These are phyloP conservation scores for Tetraodon nigroviridis DNA, from an alignment of 2,113 vertebrate species.

Conservation along the genomic window DNA sequence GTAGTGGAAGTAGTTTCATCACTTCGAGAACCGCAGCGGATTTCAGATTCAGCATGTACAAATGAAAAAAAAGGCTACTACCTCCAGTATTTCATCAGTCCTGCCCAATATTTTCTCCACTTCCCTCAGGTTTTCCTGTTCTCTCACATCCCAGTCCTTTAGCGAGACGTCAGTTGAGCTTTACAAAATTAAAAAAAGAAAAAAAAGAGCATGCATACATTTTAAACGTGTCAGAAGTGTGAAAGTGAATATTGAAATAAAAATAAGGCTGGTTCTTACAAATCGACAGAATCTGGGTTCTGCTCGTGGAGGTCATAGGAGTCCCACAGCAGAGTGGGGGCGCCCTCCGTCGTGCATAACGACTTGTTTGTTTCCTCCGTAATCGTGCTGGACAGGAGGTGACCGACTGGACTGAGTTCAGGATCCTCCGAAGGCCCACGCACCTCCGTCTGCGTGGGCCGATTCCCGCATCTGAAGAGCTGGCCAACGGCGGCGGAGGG, in stretches of 20 bases:
- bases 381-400: conserved; percentile 67
- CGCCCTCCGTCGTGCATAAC: conserved; percentile 27
- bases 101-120: conserved; percentile 64
- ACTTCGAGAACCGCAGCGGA: not conserved
- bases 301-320: conserved; percentile 69
- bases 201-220: not conserved
- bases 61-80: conserved; percentile 15
- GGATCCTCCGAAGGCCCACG: conserved; percentile 34
- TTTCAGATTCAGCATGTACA: not conserved
- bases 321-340: conserved; percentile 64
- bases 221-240: not conserved
- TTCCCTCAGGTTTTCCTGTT: conserved; percentile 64
- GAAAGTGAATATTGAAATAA: too few species aligned
- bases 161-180: conserved; percentile 33
- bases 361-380: conserved; percentile 45
- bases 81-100: conserved; percentile 70
- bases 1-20: not conserved
- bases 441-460: conserved; percentile 8
- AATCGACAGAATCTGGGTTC: conserved; percentile 30
- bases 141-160: conserved; percentile 68
- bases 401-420: conserved; percentile 41
- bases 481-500: fast-evolving
- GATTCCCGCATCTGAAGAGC: conserved; percentile 14
- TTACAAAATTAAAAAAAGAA: not conserved
- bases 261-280: conserved; percentile 39